Conservation (phyloP, 1,140 invertebrate genomes). For the Sycobia sp. region DNA sequence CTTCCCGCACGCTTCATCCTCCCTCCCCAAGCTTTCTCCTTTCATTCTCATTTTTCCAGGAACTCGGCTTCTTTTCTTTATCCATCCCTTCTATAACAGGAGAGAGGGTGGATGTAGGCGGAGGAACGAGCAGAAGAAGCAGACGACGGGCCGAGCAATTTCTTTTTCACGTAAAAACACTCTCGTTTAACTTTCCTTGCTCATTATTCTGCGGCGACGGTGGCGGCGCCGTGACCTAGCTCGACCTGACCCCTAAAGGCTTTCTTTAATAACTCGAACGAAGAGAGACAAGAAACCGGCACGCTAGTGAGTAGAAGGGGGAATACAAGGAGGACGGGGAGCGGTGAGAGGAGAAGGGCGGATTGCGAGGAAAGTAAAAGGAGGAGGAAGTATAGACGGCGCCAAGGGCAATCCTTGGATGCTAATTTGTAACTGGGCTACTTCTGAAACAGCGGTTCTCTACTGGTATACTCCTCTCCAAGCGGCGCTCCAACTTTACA, state of each 20-base stretch:
- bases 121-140: neutral
- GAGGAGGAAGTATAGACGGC: slow-evolving; percentile 45
- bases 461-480: neutral
- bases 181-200: slow-evolving; percentile 59
- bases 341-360: slow-evolving; percentile 27
- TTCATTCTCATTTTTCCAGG: slow-evolving; percentile 39
- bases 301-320: slow-evolving; percentile 41
- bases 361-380: slow-evolving; percentile 37
- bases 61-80: slow-evolving; percentile 14
- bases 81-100: too few relatives aligned
- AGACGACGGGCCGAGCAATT: slow-evolving; percentile 50
- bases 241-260: slow-evolving; percentile 56
- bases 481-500: slow-evolving; percentile 1
- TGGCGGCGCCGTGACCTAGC: slow-evolving; percentile 56
- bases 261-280: slow-evolving; percentile 54
- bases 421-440: slow-evolving; percentile 61
- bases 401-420: slow-evolving; percentile 59
- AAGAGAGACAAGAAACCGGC: slow-evolving; percentile 11
- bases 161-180: slow-evolving; percentile 58
- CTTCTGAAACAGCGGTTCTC: slow-evolving; percentile 56
- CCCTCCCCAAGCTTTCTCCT: neutral
- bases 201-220: slow-evolving; percentile 56
- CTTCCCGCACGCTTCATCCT: slow-evolving; percentile 21
- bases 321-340: slow-evolving; percentile 35
- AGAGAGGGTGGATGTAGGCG: too few relatives aligned